Evolutionary conservation across 2,113 vertebrate genomes (phyloP).

Genomic region (Grammomys dolichurus): DNA sequence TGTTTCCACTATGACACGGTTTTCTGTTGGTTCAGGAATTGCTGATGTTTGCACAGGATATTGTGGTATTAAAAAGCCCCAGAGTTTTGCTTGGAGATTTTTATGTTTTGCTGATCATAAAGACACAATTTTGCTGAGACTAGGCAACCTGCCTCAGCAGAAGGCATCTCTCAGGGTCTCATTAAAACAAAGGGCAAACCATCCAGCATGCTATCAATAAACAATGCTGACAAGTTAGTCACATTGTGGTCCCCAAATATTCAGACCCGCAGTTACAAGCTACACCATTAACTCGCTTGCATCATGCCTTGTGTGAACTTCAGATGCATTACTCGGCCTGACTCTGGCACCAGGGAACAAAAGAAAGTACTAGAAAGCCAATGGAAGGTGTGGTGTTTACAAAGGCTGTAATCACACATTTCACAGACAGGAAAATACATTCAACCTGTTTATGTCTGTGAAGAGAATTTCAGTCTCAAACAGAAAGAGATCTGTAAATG

Average conservation of each 20-base stretch:
- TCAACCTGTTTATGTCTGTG: not conserved
- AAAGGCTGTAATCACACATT: not conserved
- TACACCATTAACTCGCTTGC: not conserved
- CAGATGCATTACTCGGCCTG: not conserved
- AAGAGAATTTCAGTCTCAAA: not conserved
- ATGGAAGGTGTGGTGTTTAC: not conserved
- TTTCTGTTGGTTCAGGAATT: not conserved
- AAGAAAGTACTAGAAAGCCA: not conserved
- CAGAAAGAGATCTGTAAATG: not conserved
- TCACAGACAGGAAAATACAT: not conserved
- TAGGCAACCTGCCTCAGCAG: not conserved
- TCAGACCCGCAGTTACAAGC: not conserved
- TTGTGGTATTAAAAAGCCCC: not conserved
- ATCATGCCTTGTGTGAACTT: not conserved
- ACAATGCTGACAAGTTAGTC: not conserved
- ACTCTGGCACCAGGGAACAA: not conserved
- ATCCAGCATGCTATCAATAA: not conserved
- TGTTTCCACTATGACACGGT: not conserved
- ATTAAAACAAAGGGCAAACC: not conserved
- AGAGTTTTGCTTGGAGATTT: not conserved
- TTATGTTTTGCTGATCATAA: slow-evolving; percentile 40
- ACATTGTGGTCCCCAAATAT: not conserved
- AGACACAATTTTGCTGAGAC: not conserved
- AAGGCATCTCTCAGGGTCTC: slow-evolving; percentile 1
- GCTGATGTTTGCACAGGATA: not conserved